Conservation (phyloP, 2,888 invertebrate genomes). For the Scaptomyza parva region DNA sequence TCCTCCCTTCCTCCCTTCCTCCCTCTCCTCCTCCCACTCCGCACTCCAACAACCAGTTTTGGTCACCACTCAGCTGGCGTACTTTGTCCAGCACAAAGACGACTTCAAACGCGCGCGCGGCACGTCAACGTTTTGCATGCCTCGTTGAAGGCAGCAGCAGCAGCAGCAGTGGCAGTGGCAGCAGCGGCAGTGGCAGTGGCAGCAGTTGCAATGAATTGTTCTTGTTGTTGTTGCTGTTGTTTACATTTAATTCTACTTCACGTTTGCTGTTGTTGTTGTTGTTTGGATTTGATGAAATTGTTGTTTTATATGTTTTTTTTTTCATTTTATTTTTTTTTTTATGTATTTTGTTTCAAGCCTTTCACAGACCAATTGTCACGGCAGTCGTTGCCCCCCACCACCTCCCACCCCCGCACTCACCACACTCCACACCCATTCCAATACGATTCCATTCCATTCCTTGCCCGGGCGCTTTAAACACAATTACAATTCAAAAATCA, state of each 20-base stretch:
- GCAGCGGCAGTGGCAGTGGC: conserved; percentile 44
- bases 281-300: conserved; percentile 19
- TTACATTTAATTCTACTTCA: conserved; percentile 74
- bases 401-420: background rate
- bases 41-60: background rate
- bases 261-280: conserved; percentile 39
- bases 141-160: conserved; percentile 71
- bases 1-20: background rate
- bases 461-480: conserved; percentile 64
- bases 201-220: conserved; percentile 51
- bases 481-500: conserved; percentile 83
- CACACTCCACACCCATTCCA: conserved; percentile 19
- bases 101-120: conserved; percentile 76
- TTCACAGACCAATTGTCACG: conserved; percentile 79
- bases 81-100: conserved; percentile 69
- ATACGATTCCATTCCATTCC: conserved; percentile 28
- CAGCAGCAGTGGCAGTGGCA: no score
- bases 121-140: conserved; percentile 80
- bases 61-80: conserved; percentile 35
- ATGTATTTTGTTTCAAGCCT: conserved; percentile 74
- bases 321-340: conserved; percentile 20
- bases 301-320: conserved; percentile 18
- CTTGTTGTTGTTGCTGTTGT: conserved; percentile 47
- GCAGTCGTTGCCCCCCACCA: conserved; percentile 59
- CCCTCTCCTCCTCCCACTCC: background rate